A percentile compares a stretch with the other conserved stretches of the same genome.
Conservation (phyloP, 2,797 vertebrate genomes). For the Enteromius treurensis region DNA sequence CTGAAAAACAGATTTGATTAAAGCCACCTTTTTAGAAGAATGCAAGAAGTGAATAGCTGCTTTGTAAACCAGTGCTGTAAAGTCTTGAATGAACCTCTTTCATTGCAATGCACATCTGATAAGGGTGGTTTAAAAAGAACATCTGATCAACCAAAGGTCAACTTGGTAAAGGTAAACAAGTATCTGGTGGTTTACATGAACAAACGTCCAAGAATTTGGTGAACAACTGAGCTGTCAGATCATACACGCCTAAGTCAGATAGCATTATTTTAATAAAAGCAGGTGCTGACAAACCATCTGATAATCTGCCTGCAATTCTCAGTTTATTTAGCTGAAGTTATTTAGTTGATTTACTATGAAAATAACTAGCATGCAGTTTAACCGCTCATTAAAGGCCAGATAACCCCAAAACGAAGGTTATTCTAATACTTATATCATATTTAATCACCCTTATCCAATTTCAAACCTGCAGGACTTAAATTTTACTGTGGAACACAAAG, state of each 20-base stretch:
- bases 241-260: neutral
- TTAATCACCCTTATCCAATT: neutral
- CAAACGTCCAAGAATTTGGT: neutral
- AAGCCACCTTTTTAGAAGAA: conserved; percentile 11
- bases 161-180: neutral
- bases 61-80: neutral
- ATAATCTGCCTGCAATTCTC: neutral
- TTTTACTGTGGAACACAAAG: neutral
- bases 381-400: neutral
- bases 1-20: conserved; percentile 11
- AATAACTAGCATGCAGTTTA: neutral
- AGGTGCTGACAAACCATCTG: neutral
- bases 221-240: neutral
- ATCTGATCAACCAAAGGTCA: neutral
- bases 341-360: neutral
- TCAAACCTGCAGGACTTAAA: neutral
- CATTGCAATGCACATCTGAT: neutral
- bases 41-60: neutral
- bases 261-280: neutral
- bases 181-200: neutral
- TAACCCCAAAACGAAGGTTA: neutral
- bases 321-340: neutral
- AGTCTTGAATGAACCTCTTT: neutral
- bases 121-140: neutral
- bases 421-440: neutral